Conservation (phyloP, 2,797 vertebrate species). For the Gambusia yucatana region DNA sequence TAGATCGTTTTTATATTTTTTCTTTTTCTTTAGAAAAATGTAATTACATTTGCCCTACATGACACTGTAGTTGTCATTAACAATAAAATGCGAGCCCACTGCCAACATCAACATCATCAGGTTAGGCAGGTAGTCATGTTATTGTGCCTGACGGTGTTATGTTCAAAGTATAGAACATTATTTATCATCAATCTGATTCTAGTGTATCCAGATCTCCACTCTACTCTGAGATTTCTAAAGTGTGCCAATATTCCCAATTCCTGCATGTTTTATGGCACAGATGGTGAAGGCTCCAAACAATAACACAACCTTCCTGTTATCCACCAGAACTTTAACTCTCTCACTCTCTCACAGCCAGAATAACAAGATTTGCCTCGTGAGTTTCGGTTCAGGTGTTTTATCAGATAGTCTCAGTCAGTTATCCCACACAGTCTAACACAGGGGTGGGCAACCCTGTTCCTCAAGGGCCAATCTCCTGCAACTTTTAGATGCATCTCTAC, state of each 20-base stretch:
- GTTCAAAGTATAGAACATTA: background rate
- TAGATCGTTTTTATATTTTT: no score
- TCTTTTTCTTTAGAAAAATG: background rate
- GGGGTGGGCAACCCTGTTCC: no score
- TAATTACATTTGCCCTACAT: background rate
- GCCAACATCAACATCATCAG: background rate
- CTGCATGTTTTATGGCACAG: background rate
- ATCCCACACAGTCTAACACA: no score
- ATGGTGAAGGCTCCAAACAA: background rate
- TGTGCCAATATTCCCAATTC: background rate
- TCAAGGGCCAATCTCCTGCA: no score
- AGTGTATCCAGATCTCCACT: background rate
- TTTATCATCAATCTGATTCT: background rate
- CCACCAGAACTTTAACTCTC: background rate
- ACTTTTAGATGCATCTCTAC: no score
- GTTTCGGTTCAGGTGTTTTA: no score
- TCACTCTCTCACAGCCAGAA: background rate
- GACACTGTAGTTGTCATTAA: conserved; percentile 5
- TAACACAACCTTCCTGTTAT: background rate
- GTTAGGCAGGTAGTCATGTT: background rate
- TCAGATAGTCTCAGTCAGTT: background rate
- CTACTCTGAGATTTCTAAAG: background rate
- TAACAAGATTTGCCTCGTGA: background rate
- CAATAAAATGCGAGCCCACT: conserved; percentile 3
- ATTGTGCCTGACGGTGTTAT: background rate